phyloP scores from a whole-genome alignment of 1,140 invertebrate genomes.

The Drusus annulatus region DNA sequence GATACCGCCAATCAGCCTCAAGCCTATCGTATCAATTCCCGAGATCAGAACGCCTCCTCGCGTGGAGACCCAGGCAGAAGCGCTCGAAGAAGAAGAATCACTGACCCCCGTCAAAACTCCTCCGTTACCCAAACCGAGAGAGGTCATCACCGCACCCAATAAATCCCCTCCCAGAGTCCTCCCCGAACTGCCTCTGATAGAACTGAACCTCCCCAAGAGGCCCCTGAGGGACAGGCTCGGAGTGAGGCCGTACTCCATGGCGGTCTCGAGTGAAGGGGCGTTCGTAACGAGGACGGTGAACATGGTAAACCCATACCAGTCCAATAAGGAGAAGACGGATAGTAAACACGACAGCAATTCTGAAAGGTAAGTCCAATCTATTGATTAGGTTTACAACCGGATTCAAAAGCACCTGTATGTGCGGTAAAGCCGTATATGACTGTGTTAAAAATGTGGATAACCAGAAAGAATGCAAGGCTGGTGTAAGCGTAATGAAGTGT shows the following conservation, averaged over 20 bases:
- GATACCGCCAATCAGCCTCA: too few relatives aligned
- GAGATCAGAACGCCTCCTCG: conserved; percentile 16
- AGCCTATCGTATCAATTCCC: background rate
- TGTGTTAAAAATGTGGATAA: too few relatives aligned
- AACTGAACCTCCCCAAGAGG: conserved; percentile 69
- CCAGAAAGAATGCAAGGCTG: too few relatives aligned
- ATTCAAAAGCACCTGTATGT: too few relatives aligned
- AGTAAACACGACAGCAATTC: background rate
- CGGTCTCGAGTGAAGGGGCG: conserved; percentile 12
- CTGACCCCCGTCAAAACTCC: conserved; percentile 59
- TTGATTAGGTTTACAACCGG: too few relatives aligned
- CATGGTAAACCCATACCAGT: conserved; percentile 47
- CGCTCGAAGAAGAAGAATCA: conserved; percentile 54
- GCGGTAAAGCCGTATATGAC: too few relatives aligned
- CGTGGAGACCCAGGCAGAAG: background rate
- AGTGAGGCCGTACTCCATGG: conserved; percentile 23
- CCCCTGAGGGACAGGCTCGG: conserved; percentile 67
- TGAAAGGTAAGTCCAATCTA: conserved; percentile 10
- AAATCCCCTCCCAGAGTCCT: conserved; percentile 17
- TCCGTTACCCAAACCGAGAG: conserved; percentile 59
- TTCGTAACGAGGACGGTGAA: conserved; percentile 38
- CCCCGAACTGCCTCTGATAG: conserved; percentile 65
- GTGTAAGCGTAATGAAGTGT: too few relatives aligned
- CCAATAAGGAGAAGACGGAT: conserved; percentile 33
- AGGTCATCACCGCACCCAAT: conserved; percentile 19